Base-by-base conservation (phyloP, 2,888 invertebrate species). In the Cheilosia scutellata region DNA sequence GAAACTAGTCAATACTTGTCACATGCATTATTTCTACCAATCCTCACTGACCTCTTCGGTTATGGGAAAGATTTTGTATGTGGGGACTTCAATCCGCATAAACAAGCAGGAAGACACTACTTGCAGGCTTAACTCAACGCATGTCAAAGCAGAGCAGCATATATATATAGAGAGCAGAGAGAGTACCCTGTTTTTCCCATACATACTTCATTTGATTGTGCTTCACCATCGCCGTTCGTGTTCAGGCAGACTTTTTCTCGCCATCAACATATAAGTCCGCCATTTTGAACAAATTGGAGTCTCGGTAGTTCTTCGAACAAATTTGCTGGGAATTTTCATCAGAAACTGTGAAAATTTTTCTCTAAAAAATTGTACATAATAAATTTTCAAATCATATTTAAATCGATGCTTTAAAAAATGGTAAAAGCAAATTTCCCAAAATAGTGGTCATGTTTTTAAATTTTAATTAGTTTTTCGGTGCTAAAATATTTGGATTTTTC, bases 151-250 rank as follows among this genome's bases (percentile, higher is more conserved):
- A 72, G 76, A n/a, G 44, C 33, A 72, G 82, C 44, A 82, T 77
- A 82, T 77, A 44, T 95, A 96, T 87, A 86, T 88, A 96, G 96
- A 96, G 96, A 96, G 96, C 96, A 96, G 96, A 96, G 95, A 96
- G 97, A 96, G 95, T 74, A 75, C 65, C 51, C 75, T 74, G 65
- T 96, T 96, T 95, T 96, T 89, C 88, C 88, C 88, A 88, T 88
- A 86, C 76, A 86, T 49, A 74, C 62, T 80, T 76, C 80, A 84
- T 80, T 86, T 55, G 80, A 76, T 77, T 86, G 76, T 86, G 66
- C 72, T 82, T 72, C 76, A 72, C 76, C 20, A 20, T 20, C 2
- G 20, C 20, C 77, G 86, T 86, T 82, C 72, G 86, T 86, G 86
- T 72, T 76, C 66, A 70, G 75, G 76, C 86, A 82, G 82, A 72